phyloP scores from a whole-genome alignment of 2,797 vertebrate species.

The Ambastaia sidthimunki region DNA sequence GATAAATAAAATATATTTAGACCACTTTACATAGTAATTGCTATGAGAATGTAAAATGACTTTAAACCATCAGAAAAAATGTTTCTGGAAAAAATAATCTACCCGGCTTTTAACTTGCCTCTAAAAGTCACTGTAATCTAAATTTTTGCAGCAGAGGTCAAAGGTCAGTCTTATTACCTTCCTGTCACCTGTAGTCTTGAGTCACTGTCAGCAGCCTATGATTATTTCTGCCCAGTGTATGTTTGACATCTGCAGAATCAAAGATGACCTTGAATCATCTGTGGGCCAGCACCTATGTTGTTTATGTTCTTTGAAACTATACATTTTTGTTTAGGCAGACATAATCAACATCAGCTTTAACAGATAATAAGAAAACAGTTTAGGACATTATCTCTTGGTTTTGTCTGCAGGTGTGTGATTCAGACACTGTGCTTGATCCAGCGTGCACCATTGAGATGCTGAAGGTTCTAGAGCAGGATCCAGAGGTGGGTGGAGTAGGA shows the following conservation, averaged over 20 bases:
- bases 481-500: slow-evolving; percentile 90
- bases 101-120: neutral
- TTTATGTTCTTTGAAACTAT: slow-evolving; percentile 17
- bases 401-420: slow-evolving; percentile 91
- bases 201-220: slow-evolving; percentile 67
- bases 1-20: no score
- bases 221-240: slow-evolving; percentile 58
- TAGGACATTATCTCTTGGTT: neutral
- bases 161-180: slow-evolving; percentile 49
- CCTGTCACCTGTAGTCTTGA: slow-evolving; percentile 46
- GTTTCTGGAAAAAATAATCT: neutral
- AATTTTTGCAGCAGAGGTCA: slow-evolving; percentile 55
- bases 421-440: slow-evolving; percentile 95
- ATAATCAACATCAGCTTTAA: neutral
- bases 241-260: slow-evolving; percentile 34
- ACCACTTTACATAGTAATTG: no score
- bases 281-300: slow-evolving; percentile 22
- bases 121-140: slow-evolving; percentile 12
- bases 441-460: slow-evolving; percentile 96
- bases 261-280: slow-evolving; percentile 54
- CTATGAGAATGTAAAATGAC: no score
- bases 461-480: slow-evolving; percentile 92
- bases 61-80: neutral
- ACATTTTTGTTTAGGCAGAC: slow-evolving; percentile 18
- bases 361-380: neutral